Conservation (phyloP, 30 jellyfish, hydroid and myxozoan species). For the Sanderia malayensis region DNA sequence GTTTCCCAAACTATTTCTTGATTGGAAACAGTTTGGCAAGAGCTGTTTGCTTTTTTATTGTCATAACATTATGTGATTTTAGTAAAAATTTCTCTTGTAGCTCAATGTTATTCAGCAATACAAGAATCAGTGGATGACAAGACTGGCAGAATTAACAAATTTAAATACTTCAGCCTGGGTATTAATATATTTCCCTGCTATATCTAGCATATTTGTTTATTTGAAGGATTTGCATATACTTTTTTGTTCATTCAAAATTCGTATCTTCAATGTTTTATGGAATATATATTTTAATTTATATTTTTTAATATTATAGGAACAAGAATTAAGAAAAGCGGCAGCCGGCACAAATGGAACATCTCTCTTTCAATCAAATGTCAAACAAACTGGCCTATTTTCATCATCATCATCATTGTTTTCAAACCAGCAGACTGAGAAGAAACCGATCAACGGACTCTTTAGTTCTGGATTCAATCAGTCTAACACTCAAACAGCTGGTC, state of each 20-base stretch:
- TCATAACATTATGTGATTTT: background rate
- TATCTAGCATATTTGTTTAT: background rate
- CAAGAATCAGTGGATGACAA: background rate
- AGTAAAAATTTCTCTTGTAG: background rate
- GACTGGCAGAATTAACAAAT: background rate
- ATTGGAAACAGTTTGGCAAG: background rate
- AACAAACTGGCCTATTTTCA: conserved; percentile 12
- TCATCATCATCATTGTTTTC: conserved; percentile 24
- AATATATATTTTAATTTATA: too few relatives aligned
- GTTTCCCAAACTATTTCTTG: background rate
- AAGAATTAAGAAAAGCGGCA: background rate
- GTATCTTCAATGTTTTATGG: background rate
- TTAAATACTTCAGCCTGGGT: conserved; percentile 2
- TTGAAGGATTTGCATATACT: background rate
- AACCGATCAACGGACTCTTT: conserved; percentile 16
- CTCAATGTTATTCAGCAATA: background rate
- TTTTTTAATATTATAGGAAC: background rate
- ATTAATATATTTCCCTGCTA: background rate
- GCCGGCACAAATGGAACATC: conserved; percentile 11
- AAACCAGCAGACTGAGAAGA: conserved; percentile 18
- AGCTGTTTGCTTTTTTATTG: background rate
- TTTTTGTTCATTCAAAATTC: background rate
- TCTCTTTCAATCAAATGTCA: conserved; percentile 9
- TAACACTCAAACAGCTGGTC: conserved; percentile 1
- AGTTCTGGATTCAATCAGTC: conserved; percentile 15